Percentiles rank a stretch among this genome's conserved stretches.
Evolutionary conservation across 2,888 invertebrate species (phyloP).

Genomic region (Melanophora roralis): DNA sequence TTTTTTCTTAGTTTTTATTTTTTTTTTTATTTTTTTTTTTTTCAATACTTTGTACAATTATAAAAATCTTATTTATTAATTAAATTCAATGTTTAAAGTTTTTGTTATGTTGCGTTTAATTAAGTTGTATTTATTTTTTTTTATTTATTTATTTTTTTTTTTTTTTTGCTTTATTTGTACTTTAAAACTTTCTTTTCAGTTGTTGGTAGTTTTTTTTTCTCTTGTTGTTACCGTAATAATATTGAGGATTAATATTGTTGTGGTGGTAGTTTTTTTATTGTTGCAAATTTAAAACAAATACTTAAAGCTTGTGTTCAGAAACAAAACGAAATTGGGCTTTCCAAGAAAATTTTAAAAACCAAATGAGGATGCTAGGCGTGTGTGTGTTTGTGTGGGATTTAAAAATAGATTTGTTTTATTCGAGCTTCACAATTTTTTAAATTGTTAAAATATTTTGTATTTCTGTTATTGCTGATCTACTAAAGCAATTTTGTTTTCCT

Average conservation of each 20-base stretch:
- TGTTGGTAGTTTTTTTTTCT: conserved; percentile 66
- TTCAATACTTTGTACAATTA: conserved; percentile 63
- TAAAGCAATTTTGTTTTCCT: conserved; percentile 34
- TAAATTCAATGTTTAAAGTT: conserved; percentile 61
- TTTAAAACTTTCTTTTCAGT: conserved; percentile 75
- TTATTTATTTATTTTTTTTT: conserved; percentile 59
- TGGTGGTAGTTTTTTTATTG: conserved; percentile 29
- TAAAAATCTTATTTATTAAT: conserved; percentile 60
- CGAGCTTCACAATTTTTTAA: conserved; percentile 57
- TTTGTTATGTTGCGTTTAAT: conserved; percentile 63
- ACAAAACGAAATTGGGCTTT: conserved; percentile 15
- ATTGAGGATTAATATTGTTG: conserved; percentile 56
- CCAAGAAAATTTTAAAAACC: conserved; percentile 59
- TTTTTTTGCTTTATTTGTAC: conserved; percentile 72
- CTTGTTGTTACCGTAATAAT: conserved; percentile 64
- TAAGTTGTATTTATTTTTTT: conserved; percentile 61
- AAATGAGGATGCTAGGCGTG: conserved; percentile 70
- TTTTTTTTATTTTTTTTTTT: conserved; percentile 59
- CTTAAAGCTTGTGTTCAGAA: conserved; percentile 54
- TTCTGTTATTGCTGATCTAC: conserved; percentile 47
- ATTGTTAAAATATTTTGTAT: conserved; percentile 38
- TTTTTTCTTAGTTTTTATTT: conserved; percentile 39
- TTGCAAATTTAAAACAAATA: conserved; percentile 44
- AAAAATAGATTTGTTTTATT: conserved; percentile 62
- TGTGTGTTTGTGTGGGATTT: conserved; percentile 66